These are phyloP conservation scores for Urocitellus parryii DNA, from an alignment of 2,113 vertebrate genomes.

Conservation along the genomic window DNA sequence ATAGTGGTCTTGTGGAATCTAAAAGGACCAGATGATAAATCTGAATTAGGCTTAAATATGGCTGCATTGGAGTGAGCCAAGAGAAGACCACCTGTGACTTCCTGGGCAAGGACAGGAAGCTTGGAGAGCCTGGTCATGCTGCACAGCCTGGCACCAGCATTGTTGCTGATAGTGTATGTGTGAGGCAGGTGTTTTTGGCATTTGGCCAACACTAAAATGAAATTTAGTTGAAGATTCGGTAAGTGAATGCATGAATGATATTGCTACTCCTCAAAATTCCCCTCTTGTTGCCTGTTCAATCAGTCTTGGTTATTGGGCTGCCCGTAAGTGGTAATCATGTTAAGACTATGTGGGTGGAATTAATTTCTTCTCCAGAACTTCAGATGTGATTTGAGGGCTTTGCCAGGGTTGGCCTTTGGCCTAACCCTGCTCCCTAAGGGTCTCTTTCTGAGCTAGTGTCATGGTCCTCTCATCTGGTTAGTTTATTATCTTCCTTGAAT, in stretches of 20 bases:
- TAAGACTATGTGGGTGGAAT: background rate
- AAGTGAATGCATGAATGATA: constrained; percentile 45
- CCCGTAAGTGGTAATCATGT: constrained; percentile 6
- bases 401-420: background rate
- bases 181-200: constrained; percentile 13
- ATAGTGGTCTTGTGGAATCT: background rate
- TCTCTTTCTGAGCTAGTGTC: too few species aligned
- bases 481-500: background rate
- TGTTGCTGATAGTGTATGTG: background rate
- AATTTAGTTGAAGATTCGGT: constrained; percentile 29
- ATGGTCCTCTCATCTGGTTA: background rate
- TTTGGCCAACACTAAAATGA: constrained; percentile 20
- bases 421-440: background rate
- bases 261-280: background rate
- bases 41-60: background rate
- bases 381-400: background rate
- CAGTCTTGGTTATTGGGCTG: constrained; percentile 50
- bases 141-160: background rate
- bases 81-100: background rate
- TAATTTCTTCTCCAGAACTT: constrained; percentile 7
- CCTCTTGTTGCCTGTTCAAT: constrained; percentile 39
- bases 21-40: background rate
- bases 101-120: background rate
- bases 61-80: background rate
- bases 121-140: background rate